Conservation (phyloP, 2,797 vertebrate species). For the Neostethus bicornis region DNA sequence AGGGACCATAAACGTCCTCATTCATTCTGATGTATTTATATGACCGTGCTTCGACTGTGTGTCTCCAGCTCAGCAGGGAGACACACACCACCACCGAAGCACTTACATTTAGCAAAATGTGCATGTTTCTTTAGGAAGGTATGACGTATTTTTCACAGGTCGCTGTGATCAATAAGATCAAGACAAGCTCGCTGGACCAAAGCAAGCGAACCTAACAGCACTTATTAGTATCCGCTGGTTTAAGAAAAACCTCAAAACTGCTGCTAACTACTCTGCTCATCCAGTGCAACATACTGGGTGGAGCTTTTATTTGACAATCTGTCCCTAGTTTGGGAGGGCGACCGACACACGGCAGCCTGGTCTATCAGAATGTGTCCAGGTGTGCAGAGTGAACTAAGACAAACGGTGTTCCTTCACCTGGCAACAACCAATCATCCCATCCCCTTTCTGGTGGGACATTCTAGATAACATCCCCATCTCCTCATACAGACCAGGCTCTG, state of each 20-base stretch:
- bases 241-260: conserved; percentile 71
- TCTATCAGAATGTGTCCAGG: conserved; percentile 53
- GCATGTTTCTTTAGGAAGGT: conserved; percentile 40
- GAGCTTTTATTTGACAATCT: conserved; percentile 76
- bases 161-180: conserved; percentile 59
- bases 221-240: conserved; percentile 61
- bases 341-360: conserved; percentile 56
- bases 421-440: conserved; percentile 57
- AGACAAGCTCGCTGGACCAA: conserved; percentile 65
- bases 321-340: conserved; percentile 66
- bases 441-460: conserved; percentile 63
- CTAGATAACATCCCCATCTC: conserved; percentile 37
- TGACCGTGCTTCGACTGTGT: conserved; percentile 60
- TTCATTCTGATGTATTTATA: conserved; percentile 67
- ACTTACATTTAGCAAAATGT: conserved; percentile 51
- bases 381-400: conserved; percentile 59
- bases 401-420: conserved; percentile 69
- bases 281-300: conserved; percentile 44
- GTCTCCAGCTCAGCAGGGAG: conserved; percentile 63
- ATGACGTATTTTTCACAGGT: conserved; percentile 59
- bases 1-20: conserved; percentile 42
- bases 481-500: conserved; percentile 40
- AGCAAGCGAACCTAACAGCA: conserved; percentile 67
- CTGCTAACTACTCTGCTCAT: conserved; percentile 75
- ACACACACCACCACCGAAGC: conserved; percentile 54